Base-by-base conservation (phyloP, 2,113 vertebrate species). In the Oncorhynchus gorbuscha region DNA sequence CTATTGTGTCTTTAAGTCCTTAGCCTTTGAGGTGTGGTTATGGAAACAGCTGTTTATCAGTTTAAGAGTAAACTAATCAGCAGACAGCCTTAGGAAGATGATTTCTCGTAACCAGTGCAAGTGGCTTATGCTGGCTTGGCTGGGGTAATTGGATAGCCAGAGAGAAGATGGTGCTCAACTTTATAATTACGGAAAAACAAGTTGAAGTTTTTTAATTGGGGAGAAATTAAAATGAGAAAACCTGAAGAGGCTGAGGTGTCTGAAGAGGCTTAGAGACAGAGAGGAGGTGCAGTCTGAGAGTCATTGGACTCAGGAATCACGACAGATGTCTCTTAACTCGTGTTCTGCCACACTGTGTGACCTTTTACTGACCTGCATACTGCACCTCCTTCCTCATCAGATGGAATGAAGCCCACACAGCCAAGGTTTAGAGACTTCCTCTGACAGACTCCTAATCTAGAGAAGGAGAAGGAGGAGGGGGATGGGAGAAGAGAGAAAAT, bases 401-500 rank as follows among this genome's bases (percentile, higher is more conserved):
- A 9, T n/a, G 16, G n/a, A 26, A 48, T n/a, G 6, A n/a, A 39
- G 32, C 32, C 35, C 67, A 39, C 16, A 69, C 67, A 26, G 32
- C 32, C 67, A 5, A 6, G 7, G 18, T n/a, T 69, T n/a, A n/a
- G n/a, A 45, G 18, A 69, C 32, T 9, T 26, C 32, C 13, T n/a
- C 68, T 45, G 32, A 69, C 68, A 49, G 35, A 20, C 30, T 22
- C 69, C 3, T 62, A 62, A 62, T 62, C 59, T 62, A 51, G 35
- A 68, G n/a, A 28, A 6, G 5, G 9, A 48, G 49, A 26, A 71
- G 65, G 62, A 26, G 8, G 26, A 28, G 2, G 2, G 26, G 69
- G 64, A 39, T 59, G 24, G 69, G 69, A 68, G 61, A 75, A 70
- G 64, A 78, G 61, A 64, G 69, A 3, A 32, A 32, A 32, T 32